Evolutionary conservation across 1,140 invertebrate species (phyloP).

Genomic region (Protaetia brevitarsis): DNA sequence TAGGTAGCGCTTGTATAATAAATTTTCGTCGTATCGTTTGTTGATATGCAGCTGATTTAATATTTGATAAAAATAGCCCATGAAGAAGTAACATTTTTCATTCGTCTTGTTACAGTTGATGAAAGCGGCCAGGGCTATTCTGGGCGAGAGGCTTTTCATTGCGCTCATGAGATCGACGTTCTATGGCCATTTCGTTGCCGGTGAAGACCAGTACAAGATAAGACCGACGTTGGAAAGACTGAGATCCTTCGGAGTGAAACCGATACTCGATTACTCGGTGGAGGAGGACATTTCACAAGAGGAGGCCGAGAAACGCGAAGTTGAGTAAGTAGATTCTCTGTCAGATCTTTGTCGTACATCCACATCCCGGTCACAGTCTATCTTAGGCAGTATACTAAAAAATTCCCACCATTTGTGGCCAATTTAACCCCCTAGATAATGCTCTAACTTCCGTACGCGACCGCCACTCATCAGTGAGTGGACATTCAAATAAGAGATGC

Average conservation of each 20-base stretch:
- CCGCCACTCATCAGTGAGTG: too few species aligned
- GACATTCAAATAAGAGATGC: too few species aligned
- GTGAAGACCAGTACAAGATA: constrained; percentile 86
- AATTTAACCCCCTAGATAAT: too few species aligned
- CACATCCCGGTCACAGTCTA: too few species aligned
- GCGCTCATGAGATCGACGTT: constrained; percentile 91
- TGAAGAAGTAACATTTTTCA: constrained; percentile 37
- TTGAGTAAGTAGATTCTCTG: constrained; percentile 71
- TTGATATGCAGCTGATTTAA: neutral
- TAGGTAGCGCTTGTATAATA: too few species aligned
- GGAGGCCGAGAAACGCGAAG: constrained; percentile 77
- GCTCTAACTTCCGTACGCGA: too few species aligned
- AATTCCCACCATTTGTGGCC: too few species aligned
- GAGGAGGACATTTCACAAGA: constrained; percentile 91
- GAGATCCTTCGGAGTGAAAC: constrained; percentile 93
- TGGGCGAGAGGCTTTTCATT: constrained; percentile 85
- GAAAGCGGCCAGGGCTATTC: constrained; percentile 72
- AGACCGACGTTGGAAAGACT: constrained; percentile 79
- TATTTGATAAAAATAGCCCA: too few species aligned
- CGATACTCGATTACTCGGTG: constrained; percentile 97
- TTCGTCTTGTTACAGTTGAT: constrained; percentile 74
- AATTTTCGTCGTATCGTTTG: too few species aligned
- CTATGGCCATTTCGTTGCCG: constrained; percentile 98
- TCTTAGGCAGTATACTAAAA: too few species aligned
- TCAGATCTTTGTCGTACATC: too few species aligned